phyloP scores from a whole-genome alignment of 2,113 vertebrate genomes.

The Nothoprocta pentlandii region DNA sequence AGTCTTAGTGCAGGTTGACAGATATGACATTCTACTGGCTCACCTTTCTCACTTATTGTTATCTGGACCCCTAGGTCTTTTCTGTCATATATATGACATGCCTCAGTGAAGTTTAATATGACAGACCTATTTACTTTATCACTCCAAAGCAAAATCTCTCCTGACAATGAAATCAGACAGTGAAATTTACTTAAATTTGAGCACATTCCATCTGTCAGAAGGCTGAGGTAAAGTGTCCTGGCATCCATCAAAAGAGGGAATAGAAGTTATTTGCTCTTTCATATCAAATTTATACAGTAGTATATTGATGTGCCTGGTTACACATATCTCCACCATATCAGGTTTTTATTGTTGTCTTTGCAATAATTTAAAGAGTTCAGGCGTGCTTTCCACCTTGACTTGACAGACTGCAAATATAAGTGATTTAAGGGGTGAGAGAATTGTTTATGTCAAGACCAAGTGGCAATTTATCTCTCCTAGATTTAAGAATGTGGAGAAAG shows the following conservation, averaged over 20 bases:
- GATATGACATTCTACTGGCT: constrained; percentile 66
- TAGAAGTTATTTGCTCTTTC: constrained; percentile 70
- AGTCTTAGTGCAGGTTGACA: constrained; percentile 62
- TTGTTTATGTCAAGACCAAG: not conserved
- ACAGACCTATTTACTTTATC: constrained; percentile 77
- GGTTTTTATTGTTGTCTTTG: constrained; percentile 59
- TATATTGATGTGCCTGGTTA: constrained; percentile 52
- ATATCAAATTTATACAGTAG: constrained; percentile 62
- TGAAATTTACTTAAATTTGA: constrained; percentile 64
- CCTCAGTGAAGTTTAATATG: constrained; percentile 69
- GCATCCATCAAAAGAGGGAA: constrained; percentile 61
- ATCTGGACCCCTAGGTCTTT: constrained; percentile 69
- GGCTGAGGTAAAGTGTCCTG: constrained; percentile 76
- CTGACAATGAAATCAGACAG: constrained; percentile 70
- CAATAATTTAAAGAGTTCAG: constrained; percentile 40
- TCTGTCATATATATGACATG: constrained; percentile 60
- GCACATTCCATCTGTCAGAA: constrained; percentile 62
- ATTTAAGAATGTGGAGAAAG: not conserved
- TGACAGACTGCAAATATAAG: constrained; percentile 43
- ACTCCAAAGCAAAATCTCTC: constrained; percentile 32
- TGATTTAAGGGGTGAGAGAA: not conserved
- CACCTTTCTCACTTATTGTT: constrained; percentile 83
- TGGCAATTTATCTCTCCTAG: not conserved
- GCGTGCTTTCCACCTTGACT: constrained; percentile 21
- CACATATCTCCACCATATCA: not conserved